A percentile compares a stretch with the other conserved stretches of the same genome.
phyloP scores from a whole-genome alignment of 2,888 invertebrate species.

The Synergus itoensis region DNA sequence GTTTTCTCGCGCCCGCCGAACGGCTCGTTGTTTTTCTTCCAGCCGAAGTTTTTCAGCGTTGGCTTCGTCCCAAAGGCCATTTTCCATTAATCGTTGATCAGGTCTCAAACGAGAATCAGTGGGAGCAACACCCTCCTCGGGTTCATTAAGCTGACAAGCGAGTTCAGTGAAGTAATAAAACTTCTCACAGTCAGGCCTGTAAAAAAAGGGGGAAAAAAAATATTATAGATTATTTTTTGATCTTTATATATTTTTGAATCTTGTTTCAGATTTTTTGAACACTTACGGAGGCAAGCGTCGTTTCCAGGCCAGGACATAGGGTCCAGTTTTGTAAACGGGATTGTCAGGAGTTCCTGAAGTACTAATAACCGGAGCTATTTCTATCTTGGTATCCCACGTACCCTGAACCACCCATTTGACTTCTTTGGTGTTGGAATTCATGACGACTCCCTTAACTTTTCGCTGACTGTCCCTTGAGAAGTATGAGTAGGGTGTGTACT shows the following conservation, averaged over 20 bases:
- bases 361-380: conserved; percentile 93
- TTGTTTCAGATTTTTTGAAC: neutral
- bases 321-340: conserved; percentile 95
- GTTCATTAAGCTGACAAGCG: conserved; percentile 98
- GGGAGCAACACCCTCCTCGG: conserved; percentile 94
- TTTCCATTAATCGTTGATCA: conserved; percentile 99
- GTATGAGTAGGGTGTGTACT: conserved; percentile 99
- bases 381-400: conserved; percentile 97
- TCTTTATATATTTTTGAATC: conserved; percentile 24
- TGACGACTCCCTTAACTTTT: conserved; percentile 90
- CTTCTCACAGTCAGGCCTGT: conserved; percentile 82
- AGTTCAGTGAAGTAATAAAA: conserved; percentile 97
- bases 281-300: conserved; percentile 86
- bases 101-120: conserved; percentile 96
- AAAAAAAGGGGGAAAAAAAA: conserved; percentile 41
- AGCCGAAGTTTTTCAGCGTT: conserved; percentile 91
- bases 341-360: conserved; percentile 85
- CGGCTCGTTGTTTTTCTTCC: conserved; percentile 96
- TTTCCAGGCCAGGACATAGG: conserved; percentile 92
- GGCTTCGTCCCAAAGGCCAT: conserved; percentile 94
- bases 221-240: neutral
- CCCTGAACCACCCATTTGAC: conserved; percentile 88
- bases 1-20: conserved; percentile 87
- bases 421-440: conserved; percentile 84
- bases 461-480: conserved; percentile 97